Conservation (phyloP, 2,888 invertebrate species). For the Synergus gifuensis region DNA sequence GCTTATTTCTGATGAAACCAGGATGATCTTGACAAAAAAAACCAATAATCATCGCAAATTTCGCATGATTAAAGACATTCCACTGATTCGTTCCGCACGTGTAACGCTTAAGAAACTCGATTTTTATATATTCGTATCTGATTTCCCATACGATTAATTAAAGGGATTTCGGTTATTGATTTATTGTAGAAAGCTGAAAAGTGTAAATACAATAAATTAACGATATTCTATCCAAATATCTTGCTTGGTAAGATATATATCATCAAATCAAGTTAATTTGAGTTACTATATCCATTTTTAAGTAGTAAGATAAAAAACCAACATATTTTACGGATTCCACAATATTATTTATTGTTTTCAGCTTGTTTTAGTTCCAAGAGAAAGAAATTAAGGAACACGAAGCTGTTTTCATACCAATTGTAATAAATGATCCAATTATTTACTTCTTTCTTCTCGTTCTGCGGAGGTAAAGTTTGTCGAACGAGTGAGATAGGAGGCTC, state of each 20-base stretch:
- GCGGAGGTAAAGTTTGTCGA: constrained; percentile 14
- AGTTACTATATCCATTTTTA: too few species aligned
- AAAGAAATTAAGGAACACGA: background rate
- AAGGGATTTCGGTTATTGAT: too few species aligned
- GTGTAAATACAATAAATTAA: too few species aligned
- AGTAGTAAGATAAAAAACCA: too few species aligned
- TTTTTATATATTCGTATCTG: background rate
- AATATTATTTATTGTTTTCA: too few species aligned
- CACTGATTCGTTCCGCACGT: background rate
- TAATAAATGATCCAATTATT: constrained; percentile 1
- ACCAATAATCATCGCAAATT: background rate
- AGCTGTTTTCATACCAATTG: background rate
- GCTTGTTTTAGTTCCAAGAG: background rate
- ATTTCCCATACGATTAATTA: too few species aligned
- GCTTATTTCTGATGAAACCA: too few species aligned
- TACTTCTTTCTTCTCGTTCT: constrained; percentile 15
- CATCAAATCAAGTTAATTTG: too few species aligned
- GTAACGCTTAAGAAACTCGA: background rate
- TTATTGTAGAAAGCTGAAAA: too few species aligned
- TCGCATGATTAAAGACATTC: background rate
- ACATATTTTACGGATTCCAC: too few species aligned
- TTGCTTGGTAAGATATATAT: too few species aligned
- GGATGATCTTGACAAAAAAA: background rate
- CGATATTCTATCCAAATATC: too few species aligned
- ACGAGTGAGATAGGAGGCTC: constrained; percentile 13